A percentile compares a stretch with the other conserved stretches of the same genome.
Evolutionary conservation across 2,888 invertebrate genomes (phyloP).

Genomic region (Xestia c-nigrum): DNA sequence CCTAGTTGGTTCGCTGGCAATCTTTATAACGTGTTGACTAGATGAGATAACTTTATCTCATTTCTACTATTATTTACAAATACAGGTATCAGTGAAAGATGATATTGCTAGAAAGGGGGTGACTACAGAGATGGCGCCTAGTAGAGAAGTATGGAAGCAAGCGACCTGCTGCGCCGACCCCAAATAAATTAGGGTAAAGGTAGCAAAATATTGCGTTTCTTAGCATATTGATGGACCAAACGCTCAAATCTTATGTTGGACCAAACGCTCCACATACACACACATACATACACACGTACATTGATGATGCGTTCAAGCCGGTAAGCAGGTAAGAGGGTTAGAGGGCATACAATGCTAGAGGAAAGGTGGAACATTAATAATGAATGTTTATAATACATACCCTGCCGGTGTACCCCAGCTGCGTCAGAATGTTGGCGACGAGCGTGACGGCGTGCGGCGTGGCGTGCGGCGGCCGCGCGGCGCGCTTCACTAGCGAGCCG

Average conservation of each 20-base stretch:
- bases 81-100: neutral
- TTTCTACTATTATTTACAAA: neutral
- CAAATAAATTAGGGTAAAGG: neutral
- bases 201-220: neutral
- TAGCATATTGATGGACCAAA: neutral
- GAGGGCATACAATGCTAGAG: neutral
- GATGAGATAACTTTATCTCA: neutral
- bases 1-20: neutral
- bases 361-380: neutral
- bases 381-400: slow-evolving; percentile 76
- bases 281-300: too few species aligned
- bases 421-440: slow-evolving; percentile 93
- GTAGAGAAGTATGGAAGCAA: too few species aligned
- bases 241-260: neutral
- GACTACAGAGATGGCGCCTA: neutral
- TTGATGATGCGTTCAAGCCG: neutral
- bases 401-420: slow-evolving; percentile 93
- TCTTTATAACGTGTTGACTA: neutral
- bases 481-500: slow-evolving; percentile 91
- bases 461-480: slow-evolving; percentile 90
- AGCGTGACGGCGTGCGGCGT: slow-evolving; percentile 92
- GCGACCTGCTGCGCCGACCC: too few species aligned
- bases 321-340: neutral
- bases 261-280: neutral
- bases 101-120: neutral